phyloP scores from a whole-genome alignment of 2,113 vertebrate genomes.

The Trichomycterus rosablanca region DNA sequence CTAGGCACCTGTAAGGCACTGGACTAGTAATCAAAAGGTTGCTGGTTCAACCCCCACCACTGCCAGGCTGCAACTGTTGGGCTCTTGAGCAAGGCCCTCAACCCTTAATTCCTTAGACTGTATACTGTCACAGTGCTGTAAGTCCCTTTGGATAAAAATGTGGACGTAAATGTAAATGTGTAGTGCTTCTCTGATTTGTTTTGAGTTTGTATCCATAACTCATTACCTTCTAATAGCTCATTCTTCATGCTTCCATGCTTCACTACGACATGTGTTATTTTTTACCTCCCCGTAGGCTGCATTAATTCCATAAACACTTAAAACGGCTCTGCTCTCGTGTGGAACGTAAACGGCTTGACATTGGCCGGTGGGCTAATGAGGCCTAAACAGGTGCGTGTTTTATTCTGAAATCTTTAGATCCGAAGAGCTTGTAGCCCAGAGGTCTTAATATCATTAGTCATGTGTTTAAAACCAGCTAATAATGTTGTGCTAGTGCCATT shows the following conservation, averaged over 20 bases:
- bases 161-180: too few relatives aligned
- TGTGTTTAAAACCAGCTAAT: neutral
- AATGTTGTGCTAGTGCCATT: neutral
- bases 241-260: neutral
- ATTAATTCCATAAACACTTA: conserved; percentile 27
- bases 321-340: conserved; percentile 1
- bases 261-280: neutral
- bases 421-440: neutral
- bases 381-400: conserved; percentile 1
- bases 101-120: too few relatives aligned
- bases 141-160: too few relatives aligned
- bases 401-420: neutral
- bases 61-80: too few relatives aligned
- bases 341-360: too few relatives aligned
- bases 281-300: conserved; percentile 16
- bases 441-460: neutral
- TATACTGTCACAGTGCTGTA: too few relatives aligned
- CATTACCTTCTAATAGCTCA: neutral
- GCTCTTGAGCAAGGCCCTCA: too few relatives aligned
- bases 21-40: too few relatives aligned
- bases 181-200: too few relatives aligned
- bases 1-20: too few relatives aligned
- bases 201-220: too few relatives aligned
- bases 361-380: conserved; percentile 26
- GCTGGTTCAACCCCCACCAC: too few relatives aligned